A percentile compares a stretch with the other conserved stretches of the same genome.
These are phyloP conservation scores for Hydrotaea cyrtoneurina DNA, from an alignment of 2,888 invertebrate species.

Conservation along the genomic window DNA sequence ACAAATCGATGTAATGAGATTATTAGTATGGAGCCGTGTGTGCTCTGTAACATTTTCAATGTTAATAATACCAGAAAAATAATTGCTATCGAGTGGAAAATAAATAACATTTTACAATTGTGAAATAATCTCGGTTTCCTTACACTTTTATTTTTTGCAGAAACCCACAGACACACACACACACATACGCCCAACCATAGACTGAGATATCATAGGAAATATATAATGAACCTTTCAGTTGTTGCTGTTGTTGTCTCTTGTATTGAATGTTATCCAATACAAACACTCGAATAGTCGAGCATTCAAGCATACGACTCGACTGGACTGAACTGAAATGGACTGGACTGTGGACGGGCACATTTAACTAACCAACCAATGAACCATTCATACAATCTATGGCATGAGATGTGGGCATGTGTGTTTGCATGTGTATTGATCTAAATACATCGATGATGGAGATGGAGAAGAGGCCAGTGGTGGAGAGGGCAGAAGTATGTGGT, in stretches of 20 bases:
- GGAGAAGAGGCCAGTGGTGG: constrained; percentile 42
- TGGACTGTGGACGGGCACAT: neutral
- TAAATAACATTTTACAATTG: constrained; percentile 64
- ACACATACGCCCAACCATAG: neutral
- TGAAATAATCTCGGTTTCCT: constrained; percentile 48
- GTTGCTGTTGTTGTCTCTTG: constrained; percentile 19
- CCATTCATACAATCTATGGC: constrained; percentile 11
- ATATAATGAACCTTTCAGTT: neutral
- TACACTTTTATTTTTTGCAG: neutral
- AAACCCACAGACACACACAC: constrained; percentile 2
- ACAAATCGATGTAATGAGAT: constrained; percentile 23
- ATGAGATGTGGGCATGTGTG: constrained; percentile 3
- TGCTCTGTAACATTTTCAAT: constrained; percentile 34
- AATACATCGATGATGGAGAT: constrained; percentile 52
- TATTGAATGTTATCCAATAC: constrained; percentile 60
- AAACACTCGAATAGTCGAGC: constrained; percentile 20
- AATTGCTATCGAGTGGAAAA: constrained; percentile 64
- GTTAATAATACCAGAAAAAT: constrained; percentile 59
- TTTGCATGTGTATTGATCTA: constrained; percentile 27
- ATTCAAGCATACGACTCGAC: neutral
- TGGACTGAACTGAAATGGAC: neutral
- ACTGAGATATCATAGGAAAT: neutral
- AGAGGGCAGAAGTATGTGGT: neutral
- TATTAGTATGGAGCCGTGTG: neutral
- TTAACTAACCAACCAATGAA: constrained; percentile 52